These are phyloP conservation scores for Vulpes vulpes DNA, from an alignment of 2,113 vertebrate genomes.

Conservation along the genomic window DNA sequence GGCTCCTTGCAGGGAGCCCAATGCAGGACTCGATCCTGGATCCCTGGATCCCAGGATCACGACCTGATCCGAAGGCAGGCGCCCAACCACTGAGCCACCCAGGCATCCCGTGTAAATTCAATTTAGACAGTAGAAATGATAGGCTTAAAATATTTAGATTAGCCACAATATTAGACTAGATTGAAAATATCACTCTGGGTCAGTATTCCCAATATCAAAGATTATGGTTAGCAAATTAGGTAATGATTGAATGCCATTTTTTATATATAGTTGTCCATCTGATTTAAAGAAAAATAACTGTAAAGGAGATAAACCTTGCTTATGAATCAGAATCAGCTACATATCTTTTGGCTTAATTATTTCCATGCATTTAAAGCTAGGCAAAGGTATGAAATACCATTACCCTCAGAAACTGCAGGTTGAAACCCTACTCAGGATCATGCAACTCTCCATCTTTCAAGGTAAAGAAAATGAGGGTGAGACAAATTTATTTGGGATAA, in stretches of 20 bases:
- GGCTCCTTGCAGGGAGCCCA: too few species aligned
- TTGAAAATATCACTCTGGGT: neutral
- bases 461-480: neutral
- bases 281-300: neutral
- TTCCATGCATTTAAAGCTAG: neutral
- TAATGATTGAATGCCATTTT: neutral
- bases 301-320: neutral
- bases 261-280: neutral
- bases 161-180: neutral
- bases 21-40: too few species aligned
- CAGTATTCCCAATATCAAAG: neutral
- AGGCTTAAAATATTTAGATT: slow-evolving; percentile 16
- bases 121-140: neutral
- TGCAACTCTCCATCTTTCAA: neutral
- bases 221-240: neutral
- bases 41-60: too few species aligned
- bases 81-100: too few species aligned
- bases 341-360: neutral
- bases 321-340: neutral
- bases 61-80: too few species aligned
- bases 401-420: neutral
- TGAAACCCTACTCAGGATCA: neutral
- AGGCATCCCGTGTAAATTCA: neutral
- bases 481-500: neutral
- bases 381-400: neutral